Base-by-base conservation (phyloP, 2,888 invertebrate genomes). In the Caenorhabditis doughertyi region DNA sequence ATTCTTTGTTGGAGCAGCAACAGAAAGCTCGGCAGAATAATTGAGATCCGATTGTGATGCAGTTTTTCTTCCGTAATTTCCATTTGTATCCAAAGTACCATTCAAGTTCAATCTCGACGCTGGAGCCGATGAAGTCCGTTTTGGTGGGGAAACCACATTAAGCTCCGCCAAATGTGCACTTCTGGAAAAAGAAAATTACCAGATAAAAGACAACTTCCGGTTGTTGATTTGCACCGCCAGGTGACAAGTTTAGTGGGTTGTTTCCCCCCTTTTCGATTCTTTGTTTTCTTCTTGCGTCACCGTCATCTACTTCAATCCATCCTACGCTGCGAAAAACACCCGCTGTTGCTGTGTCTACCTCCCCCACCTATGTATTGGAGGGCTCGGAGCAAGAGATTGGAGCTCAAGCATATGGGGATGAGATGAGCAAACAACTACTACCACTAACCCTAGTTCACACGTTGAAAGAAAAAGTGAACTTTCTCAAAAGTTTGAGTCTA, bases 221-320 rank as follows among this genome's bases (percentile, higher is more conserved):
- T 68, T 42, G 29, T 60, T 76, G 67, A 58, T 58, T 51, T 25
- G 42, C 60, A 51, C 65, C 35, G 68, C 53, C 77, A 77, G 77
- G 62, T 77, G 77, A 77, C 68, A 77, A 77, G 77, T 77, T 77
- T 77, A 68, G 68, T 67, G 67, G n/a, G 76, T 60, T 76, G 67
- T 76, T 39, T 58, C 35, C 60, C 35, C 60, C 51, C 51, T 35
- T 23, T 16, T 53, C 23, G 16, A 18, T 55, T 56, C 70, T 77
- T 77, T 68, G 68, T 68, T 68, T 68, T 77, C 68, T 62, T 77
- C 77, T 68, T 77, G 77, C 77, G 77, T 77, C 77, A 77, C 65
- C 53, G 42, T n/a, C 53, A 62, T 64, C 62, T 29, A 42, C 55
- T 23, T 27, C 60, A 16, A 70, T 56, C 27, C 72, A 29, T 74